Percentiles rank a stretch among this genome's conserved stretches.
phyloP scores from a whole-genome alignment of 2,797 vertebrate genomes.

The Pantherophis alleghaniensis region DNA sequence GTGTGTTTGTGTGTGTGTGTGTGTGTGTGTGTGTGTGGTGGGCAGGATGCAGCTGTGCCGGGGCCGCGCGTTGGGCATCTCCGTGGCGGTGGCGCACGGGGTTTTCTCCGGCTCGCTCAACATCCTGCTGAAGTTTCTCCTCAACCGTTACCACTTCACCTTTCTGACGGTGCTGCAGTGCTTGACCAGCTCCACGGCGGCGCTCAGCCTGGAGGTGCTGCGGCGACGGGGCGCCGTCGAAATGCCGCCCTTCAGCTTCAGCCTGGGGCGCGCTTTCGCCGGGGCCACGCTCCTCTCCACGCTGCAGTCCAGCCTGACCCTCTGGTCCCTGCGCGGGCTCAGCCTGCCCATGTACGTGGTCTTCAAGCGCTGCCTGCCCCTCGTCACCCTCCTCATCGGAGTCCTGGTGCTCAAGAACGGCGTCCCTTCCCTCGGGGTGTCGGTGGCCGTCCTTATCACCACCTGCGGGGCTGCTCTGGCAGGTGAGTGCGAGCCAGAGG shows the following conservation, averaged over 20 bases:
- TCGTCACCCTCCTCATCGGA: constrained; percentile 90
- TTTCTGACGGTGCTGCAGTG: constrained; percentile 94
- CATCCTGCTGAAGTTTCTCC: constrained; percentile 93
- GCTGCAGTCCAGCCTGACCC: constrained; percentile 92
- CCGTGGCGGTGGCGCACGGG: constrained; percentile 92
- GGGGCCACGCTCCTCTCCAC: constrained; percentile 87
- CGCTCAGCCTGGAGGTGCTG: constrained; percentile 85
- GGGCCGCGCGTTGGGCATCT: constrained; percentile 83
- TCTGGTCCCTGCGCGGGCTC: constrained; percentile 93
- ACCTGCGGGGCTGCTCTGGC: constrained; percentile 90
- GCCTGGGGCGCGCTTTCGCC: constrained; percentile 86
- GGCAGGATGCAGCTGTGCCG: constrained; percentile 77
- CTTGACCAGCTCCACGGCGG: constrained; percentile 86
- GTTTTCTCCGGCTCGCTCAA: constrained; percentile 94
- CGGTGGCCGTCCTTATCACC: constrained; percentile 87
- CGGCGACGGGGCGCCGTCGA: constrained; percentile 82
- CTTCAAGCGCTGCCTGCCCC: constrained; percentile 94
- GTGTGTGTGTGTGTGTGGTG: too few species aligned
- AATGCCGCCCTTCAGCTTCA: constrained; percentile 85
- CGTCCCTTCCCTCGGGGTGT: constrained; percentile 86
- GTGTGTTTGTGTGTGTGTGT: too few species aligned
- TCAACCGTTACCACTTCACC: constrained; percentile 85
- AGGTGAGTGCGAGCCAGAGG: constrained; percentile 72
- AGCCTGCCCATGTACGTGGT: constrained; percentile 97
- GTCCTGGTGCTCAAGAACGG: constrained; percentile 89